Percentiles rank a stretch among this genome's conserved stretches.
phyloP scores from a whole-genome alignment of 2,797 vertebrate genomes.

The Pygocentrus nattereri region DNA sequence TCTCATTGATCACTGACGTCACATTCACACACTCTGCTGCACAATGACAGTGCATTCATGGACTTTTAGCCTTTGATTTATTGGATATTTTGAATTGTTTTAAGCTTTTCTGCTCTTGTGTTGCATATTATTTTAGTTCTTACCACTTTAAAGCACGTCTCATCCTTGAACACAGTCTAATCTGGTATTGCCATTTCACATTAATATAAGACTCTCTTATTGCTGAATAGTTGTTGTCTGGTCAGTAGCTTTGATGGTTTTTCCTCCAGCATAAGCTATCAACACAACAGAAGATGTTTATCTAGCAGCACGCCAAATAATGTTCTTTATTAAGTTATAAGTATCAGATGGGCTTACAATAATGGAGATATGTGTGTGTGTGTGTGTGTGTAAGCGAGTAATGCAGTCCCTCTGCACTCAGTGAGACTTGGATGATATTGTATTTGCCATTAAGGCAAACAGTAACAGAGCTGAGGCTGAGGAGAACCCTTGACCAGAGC shows the following conservation, averaged over 20 bases:
- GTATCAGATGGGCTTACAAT: background rate
- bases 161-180: background rate
- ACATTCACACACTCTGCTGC: conserved; percentile 2
- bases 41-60: conserved; percentile 32
- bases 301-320: background rate
- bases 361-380: background rate
- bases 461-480: background rate
- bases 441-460: conserved; percentile 6
- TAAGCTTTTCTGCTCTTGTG: background rate
- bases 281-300: conserved; percentile 13
- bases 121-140: background rate
- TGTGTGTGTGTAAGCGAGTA: conserved; percentile 3
- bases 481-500: conserved; percentile 12
- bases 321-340: background rate
- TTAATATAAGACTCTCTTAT: background rate
- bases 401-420: background rate
- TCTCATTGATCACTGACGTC: conserved; percentile 33
- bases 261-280: background rate
- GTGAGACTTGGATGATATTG: background rate
- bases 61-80: background rate
- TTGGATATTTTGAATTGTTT: background rate
- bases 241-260: conserved; percentile 1
- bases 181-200: background rate
- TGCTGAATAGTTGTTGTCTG: conserved; percentile 3
- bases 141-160: background rate